A percentile compares a stretch with the other conserved stretches of the same genome.
These are phyloP conservation scores for Solenopsis fugax DNA, from an alignment of 1,140 invertebrate genomes.

Conservation along the genomic window DNA sequence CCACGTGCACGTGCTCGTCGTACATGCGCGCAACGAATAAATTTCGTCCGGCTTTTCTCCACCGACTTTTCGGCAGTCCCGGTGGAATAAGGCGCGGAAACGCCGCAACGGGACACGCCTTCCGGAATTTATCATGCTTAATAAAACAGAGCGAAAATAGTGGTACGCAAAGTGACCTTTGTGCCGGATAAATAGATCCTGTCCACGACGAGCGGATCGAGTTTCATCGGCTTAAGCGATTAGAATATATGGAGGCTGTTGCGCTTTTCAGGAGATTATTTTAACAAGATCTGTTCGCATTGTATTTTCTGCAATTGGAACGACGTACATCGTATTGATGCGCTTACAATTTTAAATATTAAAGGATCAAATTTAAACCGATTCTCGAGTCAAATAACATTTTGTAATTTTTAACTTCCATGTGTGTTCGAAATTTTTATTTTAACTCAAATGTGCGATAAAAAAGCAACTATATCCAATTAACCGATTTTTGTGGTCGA, in stretches of 20 bases:
- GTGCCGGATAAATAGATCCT: conserved; percentile 48
- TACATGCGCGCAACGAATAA: conserved; percentile 65
- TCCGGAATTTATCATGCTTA: conserved; percentile 59
- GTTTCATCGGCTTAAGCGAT: neutral
- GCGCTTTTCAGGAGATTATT: neutral
- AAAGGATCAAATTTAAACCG: no score
- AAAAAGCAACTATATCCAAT: no score
- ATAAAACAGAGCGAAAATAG: conserved; percentile 56
- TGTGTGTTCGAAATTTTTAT: no score
- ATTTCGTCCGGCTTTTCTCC: conserved; percentile 51
- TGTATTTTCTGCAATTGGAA: neutral
- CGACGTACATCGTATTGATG: no score
- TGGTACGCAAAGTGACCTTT: conserved; percentile 35
- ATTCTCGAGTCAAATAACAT: no score
- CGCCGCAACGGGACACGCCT: conserved; percentile 36
- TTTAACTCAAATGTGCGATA: no score
- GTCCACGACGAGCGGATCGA: neutral
- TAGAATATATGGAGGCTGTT: neutral
- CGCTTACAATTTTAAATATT: no score
- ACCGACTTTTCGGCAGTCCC: conserved; percentile 9
- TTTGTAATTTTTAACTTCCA: no score
- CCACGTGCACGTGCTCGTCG: conserved; percentile 5
- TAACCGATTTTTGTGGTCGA: no score
- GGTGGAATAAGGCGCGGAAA: conserved; percentile 69
- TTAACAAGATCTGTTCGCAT: neutral